Base-by-base conservation (phyloP, 2,888 invertebrate genomes). In the Pseudoips prasinana region DNA sequence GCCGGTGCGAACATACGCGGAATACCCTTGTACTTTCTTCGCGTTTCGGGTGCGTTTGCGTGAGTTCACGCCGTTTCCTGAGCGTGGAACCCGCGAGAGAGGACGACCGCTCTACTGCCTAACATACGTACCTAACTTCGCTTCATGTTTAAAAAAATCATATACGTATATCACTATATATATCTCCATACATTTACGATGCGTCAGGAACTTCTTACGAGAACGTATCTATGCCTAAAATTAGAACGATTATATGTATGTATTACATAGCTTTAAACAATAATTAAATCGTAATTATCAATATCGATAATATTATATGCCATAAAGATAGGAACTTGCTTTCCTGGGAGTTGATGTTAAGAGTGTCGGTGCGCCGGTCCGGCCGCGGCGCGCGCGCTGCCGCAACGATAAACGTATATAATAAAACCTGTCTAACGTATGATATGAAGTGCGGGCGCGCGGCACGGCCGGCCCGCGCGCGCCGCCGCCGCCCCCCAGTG, bases 261-360 rank as follows among this genome's bases (percentile, higher is more conserved):
- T 88, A 89, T 89, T 89, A 89, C 89, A 89, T 89, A 89, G 89
- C 89, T 88, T 89, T 89, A 89, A 89, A 89, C 89, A 89, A 88
- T 88, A 87, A 89, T 89, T 89, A 88, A 88, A 89, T 86, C 87
- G 89, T 89, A 89, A 88, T 89, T 88, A 89, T 87, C 89, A 89
- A 87, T 89, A 88, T 87, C 87, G 88, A 89, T 89, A 89, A 88
- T 89, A 89, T 89, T 89, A 89, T 89, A 89, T 89, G 89, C 88
- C 89, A 89, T 89, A 89, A 89, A 89, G 89, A 89, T 89, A 89
- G 89, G 89, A 89, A 89, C 89, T 89, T 89, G 89, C 86, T 89
- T 89, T 87, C 83, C 89, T 89, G 89, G 89, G 89, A 85, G 86
- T 82, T 77, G 89, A 87, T 89, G 89, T 67, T 77, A 64, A 72